Base-by-base conservation (phyloP, 2,113 vertebrate genomes). In the Pachypanchax playfairii region DNA sequence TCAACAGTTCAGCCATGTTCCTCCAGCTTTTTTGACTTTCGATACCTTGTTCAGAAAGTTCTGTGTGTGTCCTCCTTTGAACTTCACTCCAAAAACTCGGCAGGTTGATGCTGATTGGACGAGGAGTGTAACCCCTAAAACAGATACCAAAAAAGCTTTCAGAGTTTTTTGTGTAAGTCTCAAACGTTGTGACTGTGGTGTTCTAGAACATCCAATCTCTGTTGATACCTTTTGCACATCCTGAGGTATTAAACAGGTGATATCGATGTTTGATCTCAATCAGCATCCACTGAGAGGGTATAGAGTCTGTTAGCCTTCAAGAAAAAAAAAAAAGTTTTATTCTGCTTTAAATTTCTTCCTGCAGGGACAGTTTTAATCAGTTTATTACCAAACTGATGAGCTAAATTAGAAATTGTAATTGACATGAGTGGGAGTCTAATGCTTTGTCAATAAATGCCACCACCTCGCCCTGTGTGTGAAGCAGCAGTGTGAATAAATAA, bases 371-470 rank as follows among this genome's bases (percentile, higher is more conserved):
- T 70, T 65, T 56, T 43, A 70, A 79, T 67, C 48, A 49, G 49
- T 65, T 51, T 51, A 71, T 82, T 57, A 60, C 7, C 36, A 52
- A 48, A 75, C 46, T 51, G 28, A 71, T 68, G 60, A 50, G 55
- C 41, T 68, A 70, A 80, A 85, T 76, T 57, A 61, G 73, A 81
- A 64, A 60, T 69, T 59, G 44, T 80, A 79, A 85, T 74, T 81
- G 81, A 70, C 60, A 56, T 67, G 57, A 73, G 69, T 76, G 71
- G 65, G 28, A 59, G 70, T 61, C 57, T 81, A 69, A 65, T 64
- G 55, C 64, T 67, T 78, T 82, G 77, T 87, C 79, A 85, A 82
- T 88, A 85, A 78, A 65, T 74, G 75, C 67, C 80, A 83, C 82
- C 79, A 72, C 57, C 51, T 70, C 72, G 44, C 54, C 50, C 50